Percentiles rank a stretch among this genome's conserved stretches.
phyloP scores from a whole-genome alignment of 2,113 vertebrate species.

The Amazona vittata region DNA sequence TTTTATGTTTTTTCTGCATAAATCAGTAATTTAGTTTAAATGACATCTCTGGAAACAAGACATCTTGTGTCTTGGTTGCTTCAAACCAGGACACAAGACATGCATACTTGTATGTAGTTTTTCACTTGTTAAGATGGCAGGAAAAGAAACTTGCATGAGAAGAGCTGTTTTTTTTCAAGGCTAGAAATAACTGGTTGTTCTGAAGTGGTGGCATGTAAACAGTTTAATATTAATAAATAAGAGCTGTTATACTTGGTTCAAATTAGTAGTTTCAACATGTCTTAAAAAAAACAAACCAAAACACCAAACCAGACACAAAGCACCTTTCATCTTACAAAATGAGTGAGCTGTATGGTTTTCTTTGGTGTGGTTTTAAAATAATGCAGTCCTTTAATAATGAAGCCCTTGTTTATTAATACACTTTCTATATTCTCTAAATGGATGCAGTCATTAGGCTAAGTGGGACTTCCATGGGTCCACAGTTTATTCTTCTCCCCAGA shows the following conservation, averaged over 20 bases:
- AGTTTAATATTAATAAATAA: background rate
- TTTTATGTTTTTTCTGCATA: background rate
- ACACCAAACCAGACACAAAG: background rate
- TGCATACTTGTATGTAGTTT: background rate
- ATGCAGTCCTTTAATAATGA: background rate
- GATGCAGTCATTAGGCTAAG: background rate
- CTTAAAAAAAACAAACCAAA: background rate
- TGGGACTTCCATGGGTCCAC: background rate
- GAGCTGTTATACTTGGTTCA: background rate
- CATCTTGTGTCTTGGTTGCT: background rate
- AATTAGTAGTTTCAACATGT: background rate
- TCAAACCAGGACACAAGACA: background rate
- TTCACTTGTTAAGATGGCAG: background rate
- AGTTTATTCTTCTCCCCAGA: background rate
- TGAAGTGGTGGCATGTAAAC: background rate
- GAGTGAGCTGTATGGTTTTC: background rate
- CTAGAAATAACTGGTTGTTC: background rate
- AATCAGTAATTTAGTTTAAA: background rate
- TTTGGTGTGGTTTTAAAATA: background rate
- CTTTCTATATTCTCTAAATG: background rate
- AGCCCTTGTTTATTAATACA: background rate
- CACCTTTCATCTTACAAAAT: background rate
- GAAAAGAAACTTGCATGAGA: background rate
- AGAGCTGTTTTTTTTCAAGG: background rate
- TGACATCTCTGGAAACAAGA: background rate